Conservation (phyloP, 2,888 invertebrate species). For the Caenorhabditis doughertyi region DNA sequence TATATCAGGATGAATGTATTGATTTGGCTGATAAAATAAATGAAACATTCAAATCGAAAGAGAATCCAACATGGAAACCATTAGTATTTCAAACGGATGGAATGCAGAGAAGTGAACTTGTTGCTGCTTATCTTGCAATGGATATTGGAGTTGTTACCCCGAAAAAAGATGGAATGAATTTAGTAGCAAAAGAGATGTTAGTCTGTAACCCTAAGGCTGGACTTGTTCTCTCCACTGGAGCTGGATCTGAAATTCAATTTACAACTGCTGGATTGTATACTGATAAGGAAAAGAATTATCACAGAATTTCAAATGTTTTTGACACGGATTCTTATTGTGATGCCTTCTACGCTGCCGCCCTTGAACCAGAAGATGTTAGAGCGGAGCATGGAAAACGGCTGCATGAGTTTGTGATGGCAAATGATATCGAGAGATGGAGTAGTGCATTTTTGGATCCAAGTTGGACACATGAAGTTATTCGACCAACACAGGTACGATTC, state of each 20-base stretch:
- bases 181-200: slow-evolving; percentile 83
- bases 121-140: slow-evolving; percentile 83
- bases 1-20: slow-evolving; percentile 82
- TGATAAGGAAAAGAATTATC: slow-evolving; percentile 79
- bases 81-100: slow-evolving; percentile 82
- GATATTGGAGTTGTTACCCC: slow-evolving; percentile 83
- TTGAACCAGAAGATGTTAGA: slow-evolving; percentile 74
- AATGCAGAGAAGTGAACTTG: slow-evolving; percentile 78
- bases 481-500: slow-evolving; percentile 69
- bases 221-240: slow-evolving; percentile 81
- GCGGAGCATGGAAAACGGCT: slow-evolving; percentile 75
- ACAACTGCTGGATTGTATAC: slow-evolving; percentile 81
- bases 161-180: slow-evolving; percentile 82
- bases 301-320: slow-evolving; percentile 79
- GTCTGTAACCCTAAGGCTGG: slow-evolving; percentile 82
- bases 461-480: slow-evolving; percentile 82
- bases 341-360: slow-evolving; percentile 77
- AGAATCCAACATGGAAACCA: slow-evolving; percentile 79
- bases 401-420: slow-evolving; percentile 81
- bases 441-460: slow-evolving; percentile 77
- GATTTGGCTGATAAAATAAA: slow-evolving; percentile 80
- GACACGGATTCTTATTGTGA: slow-evolving; percentile 74
- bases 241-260: slow-evolving; percentile 82
- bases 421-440: slow-evolving; percentile 80
- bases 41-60: slow-evolving; percentile 66